A percentile compares a stretch with the other conserved stretches of the same genome.
These are phyloP conservation scores for Sinodicranocentrus sp. DNA, from an alignment of 2,888 invertebrate genomes.

Conservation along the genomic window DNA sequence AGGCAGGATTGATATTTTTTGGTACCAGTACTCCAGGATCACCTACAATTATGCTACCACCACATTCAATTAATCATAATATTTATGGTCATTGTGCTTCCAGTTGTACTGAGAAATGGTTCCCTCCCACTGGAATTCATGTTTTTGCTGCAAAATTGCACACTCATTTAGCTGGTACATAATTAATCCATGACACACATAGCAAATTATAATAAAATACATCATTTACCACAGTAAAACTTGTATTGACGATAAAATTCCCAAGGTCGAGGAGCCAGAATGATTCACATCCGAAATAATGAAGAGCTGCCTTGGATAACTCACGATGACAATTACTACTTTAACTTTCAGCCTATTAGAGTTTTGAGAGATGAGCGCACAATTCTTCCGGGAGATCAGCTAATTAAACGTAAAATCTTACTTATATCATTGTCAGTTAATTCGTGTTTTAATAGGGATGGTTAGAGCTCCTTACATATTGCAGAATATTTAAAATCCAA, in stretches of 20 bases:
- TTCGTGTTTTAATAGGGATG: too few relatives aligned
- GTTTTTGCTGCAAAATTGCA: conserved; percentile 39
- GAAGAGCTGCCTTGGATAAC: conserved; percentile 54
- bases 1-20: conserved; percentile 3
- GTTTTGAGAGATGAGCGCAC: conserved; percentile 37
- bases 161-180: conserved; percentile 61
- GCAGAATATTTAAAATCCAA: too few relatives aligned
- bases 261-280: conserved; percentile 29
- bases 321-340: conserved; percentile 56
- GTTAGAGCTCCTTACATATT: too few relatives aligned
- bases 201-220: too few relatives aligned
- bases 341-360: conserved; percentile 42
- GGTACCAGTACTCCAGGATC: conserved; percentile 30
- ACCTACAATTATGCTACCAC: conserved; percentile 42
- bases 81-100: conserved; percentile 58
- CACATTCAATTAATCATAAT: conserved; percentile 25
- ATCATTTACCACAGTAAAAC: too few relatives aligned
- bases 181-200: too few relatives aligned
- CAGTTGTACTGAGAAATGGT: conserved; percentile 17
- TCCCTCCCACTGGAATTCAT: conserved; percentile 36
- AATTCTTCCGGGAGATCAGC: conserved; percentile 54
- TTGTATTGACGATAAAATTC: too few relatives aligned
- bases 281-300: conserved; percentile 39
- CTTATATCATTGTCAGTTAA: too few relatives aligned
- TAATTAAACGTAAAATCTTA: not conserved